phyloP scores from a whole-genome alignment of 2,113 vertebrate genomes.

The Oceanodroma tethys region DNA sequence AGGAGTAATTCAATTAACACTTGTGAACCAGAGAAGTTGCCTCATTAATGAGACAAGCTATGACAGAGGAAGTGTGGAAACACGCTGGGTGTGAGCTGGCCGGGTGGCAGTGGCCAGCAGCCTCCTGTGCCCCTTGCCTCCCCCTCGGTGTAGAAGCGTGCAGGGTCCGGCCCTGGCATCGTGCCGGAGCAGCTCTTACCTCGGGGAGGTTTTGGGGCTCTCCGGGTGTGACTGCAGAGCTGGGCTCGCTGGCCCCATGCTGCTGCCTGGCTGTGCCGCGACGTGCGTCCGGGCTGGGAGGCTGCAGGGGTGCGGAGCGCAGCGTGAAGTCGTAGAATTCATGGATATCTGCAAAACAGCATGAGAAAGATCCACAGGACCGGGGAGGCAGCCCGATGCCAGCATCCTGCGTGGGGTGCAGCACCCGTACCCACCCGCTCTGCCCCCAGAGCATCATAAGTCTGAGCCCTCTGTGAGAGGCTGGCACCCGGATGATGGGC shows the following conservation, averaged over 20 bases:
- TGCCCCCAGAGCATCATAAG: not conserved
- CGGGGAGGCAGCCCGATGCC: not conserved
- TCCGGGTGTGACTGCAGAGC: not conserved
- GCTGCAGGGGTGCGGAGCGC: not conserved
- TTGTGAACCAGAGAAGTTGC: not conserved
- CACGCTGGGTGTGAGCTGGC: not conserved
- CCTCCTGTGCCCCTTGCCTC: not conserved
- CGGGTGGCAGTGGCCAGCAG: not conserved
- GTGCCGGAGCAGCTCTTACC: not conserved
- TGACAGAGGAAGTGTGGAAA: not conserved
- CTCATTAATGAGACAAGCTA: not conserved
- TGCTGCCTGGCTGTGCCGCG: not conserved
- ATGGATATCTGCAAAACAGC: conserved; percentile 60
- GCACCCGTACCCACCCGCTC: not conserved
- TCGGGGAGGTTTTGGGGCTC: not conserved
- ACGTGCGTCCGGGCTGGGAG: accelerated
- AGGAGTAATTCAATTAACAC: conserved; percentile 13
- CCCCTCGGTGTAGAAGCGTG: not conserved
- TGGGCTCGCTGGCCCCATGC: not conserved
- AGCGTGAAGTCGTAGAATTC: conserved; percentile 47
- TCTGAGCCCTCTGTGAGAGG: not conserved
- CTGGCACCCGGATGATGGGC: not conserved
- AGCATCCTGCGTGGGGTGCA: not conserved
- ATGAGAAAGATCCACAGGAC: not conserved
- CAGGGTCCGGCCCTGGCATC: not conserved